Evolutionary conservation across 2,888 invertebrate genomes (phyloP).

Genomic region (Agriotes lineatus): DNA sequence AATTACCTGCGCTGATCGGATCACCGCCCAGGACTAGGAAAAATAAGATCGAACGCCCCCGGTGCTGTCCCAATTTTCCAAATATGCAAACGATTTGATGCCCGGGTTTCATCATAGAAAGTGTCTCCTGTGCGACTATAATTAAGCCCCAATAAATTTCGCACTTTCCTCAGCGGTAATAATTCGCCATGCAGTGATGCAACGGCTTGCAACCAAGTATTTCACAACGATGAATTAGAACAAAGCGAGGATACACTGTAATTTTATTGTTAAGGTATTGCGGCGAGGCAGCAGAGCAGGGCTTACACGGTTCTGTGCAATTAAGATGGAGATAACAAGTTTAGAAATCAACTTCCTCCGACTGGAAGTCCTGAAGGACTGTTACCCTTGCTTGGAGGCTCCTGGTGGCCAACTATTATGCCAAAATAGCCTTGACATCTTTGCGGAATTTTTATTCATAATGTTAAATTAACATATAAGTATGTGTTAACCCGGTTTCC

Average conservation of each 20-base stretch:
- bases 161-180: constrained; percentile 12
- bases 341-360: constrained; percentile 1
- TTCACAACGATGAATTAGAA: constrained; percentile 33
- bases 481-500: constrained; percentile 11
- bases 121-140: too few relatives aligned
- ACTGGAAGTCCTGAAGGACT: background rate
- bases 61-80: too few relatives aligned
- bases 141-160: constrained; percentile 1
- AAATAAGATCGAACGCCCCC: too few relatives aligned
- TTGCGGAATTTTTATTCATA: background rate
- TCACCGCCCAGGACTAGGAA: too few relatives aligned
- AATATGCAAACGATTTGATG: too few relatives aligned
- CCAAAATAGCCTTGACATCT: background rate
- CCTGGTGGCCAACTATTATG: background rate
- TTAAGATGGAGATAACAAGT: background rate
- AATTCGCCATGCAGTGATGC: constrained; percentile 20
- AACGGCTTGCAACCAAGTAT: constrained; percentile 28
- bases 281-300: constrained; percentile 15
- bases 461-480: constrained; percentile 10
- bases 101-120: too few relatives aligned
- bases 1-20: background rate
- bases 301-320: constrained; percentile 20
- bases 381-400: background rate
- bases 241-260: constrained; percentile 36
- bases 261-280: constrained; percentile 38